Conservation (phyloP, 2,888 invertebrate species). For the Cerceris ruficornis region DNA sequence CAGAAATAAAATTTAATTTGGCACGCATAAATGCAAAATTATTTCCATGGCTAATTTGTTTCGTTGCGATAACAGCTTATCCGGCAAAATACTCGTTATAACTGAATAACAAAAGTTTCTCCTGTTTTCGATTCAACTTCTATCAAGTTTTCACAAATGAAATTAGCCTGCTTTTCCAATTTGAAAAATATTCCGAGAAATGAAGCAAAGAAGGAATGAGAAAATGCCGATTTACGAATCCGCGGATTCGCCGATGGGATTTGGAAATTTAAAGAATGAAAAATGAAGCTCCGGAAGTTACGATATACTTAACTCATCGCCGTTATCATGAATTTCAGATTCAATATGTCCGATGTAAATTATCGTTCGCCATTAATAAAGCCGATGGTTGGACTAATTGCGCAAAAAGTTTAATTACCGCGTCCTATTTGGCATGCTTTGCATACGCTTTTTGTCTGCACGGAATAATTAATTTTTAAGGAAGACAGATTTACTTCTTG, state of each 20-base stretch:
- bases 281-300: not conserved
- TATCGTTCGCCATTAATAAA: not conserved
- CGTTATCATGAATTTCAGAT: not conserved
- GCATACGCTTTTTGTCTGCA: not conserved
- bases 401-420: constrained; percentile 1
- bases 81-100: too few relatives aligned
- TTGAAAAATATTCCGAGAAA: too few relatives aligned
- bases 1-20: too few relatives aligned
- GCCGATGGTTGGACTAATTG: not conserved
- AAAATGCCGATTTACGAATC: not conserved
- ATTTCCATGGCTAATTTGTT: too few relatives aligned
- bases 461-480: not conserved
- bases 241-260: not conserved
- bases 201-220: not conserved
- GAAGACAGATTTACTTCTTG: not conserved
- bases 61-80: too few relatives aligned
- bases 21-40: too few relatives aligned
- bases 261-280: not conserved
- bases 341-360: constrained; percentile 3
- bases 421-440: not conserved
- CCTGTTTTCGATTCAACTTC: too few relatives aligned
- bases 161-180: too few relatives aligned
- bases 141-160: too few relatives aligned
- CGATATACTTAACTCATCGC: not conserved
- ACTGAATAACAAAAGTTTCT: too few relatives aligned